Conservation (phyloP, 2,113 vertebrate species). For the Neoarius graeffei region DNA sequence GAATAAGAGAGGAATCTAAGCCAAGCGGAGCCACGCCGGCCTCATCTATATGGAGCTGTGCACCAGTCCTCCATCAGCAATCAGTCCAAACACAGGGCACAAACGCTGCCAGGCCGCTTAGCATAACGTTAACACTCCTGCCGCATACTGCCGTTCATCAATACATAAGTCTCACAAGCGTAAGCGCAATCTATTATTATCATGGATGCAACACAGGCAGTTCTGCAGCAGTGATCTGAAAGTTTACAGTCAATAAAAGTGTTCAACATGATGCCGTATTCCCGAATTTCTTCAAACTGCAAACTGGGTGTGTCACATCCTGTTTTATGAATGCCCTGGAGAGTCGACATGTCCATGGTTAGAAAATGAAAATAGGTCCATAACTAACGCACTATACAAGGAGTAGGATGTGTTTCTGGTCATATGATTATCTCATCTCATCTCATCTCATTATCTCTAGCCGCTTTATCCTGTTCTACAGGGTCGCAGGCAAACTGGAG, state of each 20-base stretch:
- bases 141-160: conserved; percentile 34
- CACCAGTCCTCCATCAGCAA: conserved; percentile 27
- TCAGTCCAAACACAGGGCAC: conserved; percentile 40
- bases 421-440: too few relatives aligned
- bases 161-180: conserved; percentile 41
- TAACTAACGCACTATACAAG: not conserved
- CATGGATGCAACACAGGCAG: conserved; percentile 27
- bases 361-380: not conserved
- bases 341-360: not conserved
- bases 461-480: too few relatives aligned
- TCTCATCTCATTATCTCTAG: not conserved
- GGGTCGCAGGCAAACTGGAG: too few relatives aligned
- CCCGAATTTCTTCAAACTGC: not conserved
- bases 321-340: not conserved
- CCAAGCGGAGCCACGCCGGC: conserved; percentile 45
- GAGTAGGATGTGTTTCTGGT: not conserved
- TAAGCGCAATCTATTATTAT: conserved; percentile 44
- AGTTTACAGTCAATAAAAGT: conserved; percentile 34
- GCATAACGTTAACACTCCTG: conserved; percentile 53
- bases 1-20: conserved; percentile 26
- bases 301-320: not conserved
- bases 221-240: conserved; percentile 18
- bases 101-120: conserved; percentile 49
- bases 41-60: conserved; percentile 52
- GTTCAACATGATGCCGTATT: not conserved